Evolutionary conservation across 2,113 vertebrate species (phyloP).

Genomic region (Phoxinus phoxinus): DNA sequence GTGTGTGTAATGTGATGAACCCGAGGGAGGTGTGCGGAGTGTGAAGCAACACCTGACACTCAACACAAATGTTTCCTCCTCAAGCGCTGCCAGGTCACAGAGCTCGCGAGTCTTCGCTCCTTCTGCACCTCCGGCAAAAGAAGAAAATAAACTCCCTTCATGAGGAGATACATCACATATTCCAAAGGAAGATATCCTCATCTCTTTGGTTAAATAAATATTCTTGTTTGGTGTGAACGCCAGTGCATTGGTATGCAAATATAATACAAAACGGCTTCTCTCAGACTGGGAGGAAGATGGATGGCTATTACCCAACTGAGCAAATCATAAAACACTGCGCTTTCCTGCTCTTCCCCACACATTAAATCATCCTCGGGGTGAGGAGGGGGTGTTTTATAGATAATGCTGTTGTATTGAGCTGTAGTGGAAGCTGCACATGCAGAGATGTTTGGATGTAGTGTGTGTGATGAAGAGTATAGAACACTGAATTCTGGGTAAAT

Average conservation of each 20-base stretch:
- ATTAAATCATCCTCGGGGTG: slow-evolving; percentile 16
- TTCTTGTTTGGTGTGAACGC: slow-evolving; percentile 3
- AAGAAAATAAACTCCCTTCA: background rate
- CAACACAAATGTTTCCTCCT: slow-evolving; percentile 42
- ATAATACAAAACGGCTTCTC: slow-evolving; percentile 34
- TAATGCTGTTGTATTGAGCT: background rate
- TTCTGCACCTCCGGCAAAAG: background rate
- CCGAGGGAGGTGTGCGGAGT: slow-evolving; percentile 18
- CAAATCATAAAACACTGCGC: slow-evolving; percentile 26
- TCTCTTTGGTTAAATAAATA: slow-evolving; percentile 31
- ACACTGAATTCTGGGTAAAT: slow-evolving; percentile 14
- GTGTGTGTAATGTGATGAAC: background rate
- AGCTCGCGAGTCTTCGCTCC: background rate
- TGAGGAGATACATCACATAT: background rate
- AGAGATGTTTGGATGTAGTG: background rate
- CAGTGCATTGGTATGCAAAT: slow-evolving; percentile 10
- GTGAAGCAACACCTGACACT: slow-evolving; percentile 25
- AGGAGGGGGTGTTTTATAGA: background rate
- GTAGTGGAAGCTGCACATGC: background rate
- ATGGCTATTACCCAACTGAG: slow-evolving; percentile 48
- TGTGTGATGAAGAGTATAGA: background rate
- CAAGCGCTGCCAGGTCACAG: slow-evolving; percentile 43
- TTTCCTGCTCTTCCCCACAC: slow-evolving; percentile 47
- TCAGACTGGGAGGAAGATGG: slow-evolving; percentile 28
- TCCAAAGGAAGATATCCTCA: background rate